Evolutionary conservation across 2,888 invertebrate species (phyloP).

Genomic region (Chalcis sispes): DNA sequence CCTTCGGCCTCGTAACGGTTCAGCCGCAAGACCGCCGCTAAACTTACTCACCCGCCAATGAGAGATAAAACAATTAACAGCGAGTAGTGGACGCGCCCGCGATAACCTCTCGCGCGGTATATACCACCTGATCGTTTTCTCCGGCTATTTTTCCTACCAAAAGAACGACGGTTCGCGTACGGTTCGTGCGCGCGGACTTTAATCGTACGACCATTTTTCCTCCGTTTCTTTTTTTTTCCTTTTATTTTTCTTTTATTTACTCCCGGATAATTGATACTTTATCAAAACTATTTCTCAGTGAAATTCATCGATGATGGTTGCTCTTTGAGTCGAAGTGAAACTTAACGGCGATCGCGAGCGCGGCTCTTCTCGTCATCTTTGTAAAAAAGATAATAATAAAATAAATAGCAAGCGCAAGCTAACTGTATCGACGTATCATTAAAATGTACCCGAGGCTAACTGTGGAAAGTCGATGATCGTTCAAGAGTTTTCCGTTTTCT

Average conservation of each 20-base stretch:
- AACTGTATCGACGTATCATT: not conserved
- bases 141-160: too few species aligned
- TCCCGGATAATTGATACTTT: conserved; percentile 41
- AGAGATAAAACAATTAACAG: conserved; percentile 64
- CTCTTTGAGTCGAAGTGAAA: conserved; percentile 36
- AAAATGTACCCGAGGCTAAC: not conserved
- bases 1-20: conserved; percentile 65
- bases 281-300: conserved; percentile 20
- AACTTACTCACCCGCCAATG: conserved; percentile 62
- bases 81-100: not conserved
- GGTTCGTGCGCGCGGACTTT: too few species aligned
- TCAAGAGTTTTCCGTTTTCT: too few species aligned
- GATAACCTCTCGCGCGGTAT: too few species aligned
- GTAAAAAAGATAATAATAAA: too few species aligned
- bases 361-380: not conserved
- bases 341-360: conserved; percentile 16
- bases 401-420: not conserved
- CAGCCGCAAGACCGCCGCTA: conserved; percentile 43
- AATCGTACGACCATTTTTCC: conserved; percentile 38
- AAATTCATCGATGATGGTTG: not conserved
- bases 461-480: not conserved
- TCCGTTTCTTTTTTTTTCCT: too few species aligned
- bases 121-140: too few species aligned
- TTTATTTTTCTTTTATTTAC: too few species aligned
- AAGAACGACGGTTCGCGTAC: too few species aligned